phyloP scores from a whole-genome alignment of 2,113 vertebrate genomes.

The Polypterus senegalus region DNA sequence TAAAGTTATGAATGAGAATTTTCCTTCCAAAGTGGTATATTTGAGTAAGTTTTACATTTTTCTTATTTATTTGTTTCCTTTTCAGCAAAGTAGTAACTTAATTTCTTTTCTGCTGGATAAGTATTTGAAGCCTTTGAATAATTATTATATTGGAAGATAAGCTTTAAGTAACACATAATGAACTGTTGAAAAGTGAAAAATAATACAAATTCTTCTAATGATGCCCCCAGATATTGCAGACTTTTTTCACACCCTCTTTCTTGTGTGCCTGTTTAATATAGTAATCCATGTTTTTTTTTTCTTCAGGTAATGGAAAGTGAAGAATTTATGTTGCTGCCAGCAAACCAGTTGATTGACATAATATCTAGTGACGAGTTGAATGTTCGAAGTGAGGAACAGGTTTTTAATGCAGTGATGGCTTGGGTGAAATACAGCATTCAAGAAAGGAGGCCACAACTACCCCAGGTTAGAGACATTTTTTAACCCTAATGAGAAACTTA shows the following conservation, averaged over 20 bases:
- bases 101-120: no score
- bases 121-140: no score
- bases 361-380: slow-evolving; percentile 97
- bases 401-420: slow-evolving; percentile 95
- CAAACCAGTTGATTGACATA: slow-evolving; percentile 95
- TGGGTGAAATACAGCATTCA: slow-evolving; percentile 99
- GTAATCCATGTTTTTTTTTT: slow-evolving; percentile 8
- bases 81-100: no score
- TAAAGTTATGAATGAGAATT: no score
- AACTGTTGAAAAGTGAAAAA: no score
- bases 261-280: no score
- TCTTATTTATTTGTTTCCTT: slow-evolving; percentile 13
- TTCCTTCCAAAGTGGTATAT: slow-evolving; percentile 12
- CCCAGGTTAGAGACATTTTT: slow-evolving; percentile 59
- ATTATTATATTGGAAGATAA: no score
- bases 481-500: not conserved
- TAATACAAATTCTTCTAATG: no score
- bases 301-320: slow-evolving; percentile 95
- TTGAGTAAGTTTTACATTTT: slow-evolving; percentile 20
- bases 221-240: no score
- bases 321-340: slow-evolving; percentile 95
- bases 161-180: no score
- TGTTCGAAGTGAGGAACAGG: slow-evolving; percentile 93
- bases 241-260: no score
- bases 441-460: slow-evolving; percentile 83